phyloP scores from a whole-genome alignment of 2,797 vertebrate genomes.

The Pangasius sanitwongsei region DNA sequence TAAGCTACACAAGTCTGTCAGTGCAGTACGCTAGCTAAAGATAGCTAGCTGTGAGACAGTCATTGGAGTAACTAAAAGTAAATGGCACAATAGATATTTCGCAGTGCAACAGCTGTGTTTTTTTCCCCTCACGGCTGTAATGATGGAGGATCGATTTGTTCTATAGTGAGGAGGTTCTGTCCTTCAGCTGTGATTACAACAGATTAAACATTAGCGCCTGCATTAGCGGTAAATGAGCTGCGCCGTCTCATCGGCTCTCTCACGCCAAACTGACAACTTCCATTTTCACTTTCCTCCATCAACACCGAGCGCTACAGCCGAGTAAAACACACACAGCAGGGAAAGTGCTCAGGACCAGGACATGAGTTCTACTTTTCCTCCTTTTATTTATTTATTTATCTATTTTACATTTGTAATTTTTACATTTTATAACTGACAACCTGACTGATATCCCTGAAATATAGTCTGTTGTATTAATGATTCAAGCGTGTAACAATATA shows the following conservation, averaged over 20 bases:
- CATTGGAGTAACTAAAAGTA: neutral
- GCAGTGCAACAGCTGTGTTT: neutral
- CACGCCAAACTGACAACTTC: constrained; percentile 59
- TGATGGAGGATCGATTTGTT: neutral
- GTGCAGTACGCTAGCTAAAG: neutral
- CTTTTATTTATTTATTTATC: no score
- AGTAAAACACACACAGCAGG: neutral
- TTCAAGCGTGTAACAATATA: neutral
- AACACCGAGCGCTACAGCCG: constrained; percentile 22
- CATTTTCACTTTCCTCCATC: constrained; percentile 62
- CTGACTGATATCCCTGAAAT: neutral
- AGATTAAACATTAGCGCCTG: constrained; percentile 68
- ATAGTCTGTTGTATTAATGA: neutral
- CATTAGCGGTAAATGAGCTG: constrained; percentile 67
- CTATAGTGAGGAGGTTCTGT: neutral
- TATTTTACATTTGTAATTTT: no score
- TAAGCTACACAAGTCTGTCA: neutral
- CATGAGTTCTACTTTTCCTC: neutral
- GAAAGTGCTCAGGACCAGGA: neutral
- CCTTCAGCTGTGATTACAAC: constrained; percentile 59
- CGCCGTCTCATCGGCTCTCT: constrained; percentile 54
- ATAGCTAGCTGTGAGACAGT: neutral
- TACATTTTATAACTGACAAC: no score
- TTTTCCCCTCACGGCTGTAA: neutral
- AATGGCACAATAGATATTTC: neutral